Conservation (phyloP, 2,113 vertebrate genomes). For the Eira barbara region DNA sequence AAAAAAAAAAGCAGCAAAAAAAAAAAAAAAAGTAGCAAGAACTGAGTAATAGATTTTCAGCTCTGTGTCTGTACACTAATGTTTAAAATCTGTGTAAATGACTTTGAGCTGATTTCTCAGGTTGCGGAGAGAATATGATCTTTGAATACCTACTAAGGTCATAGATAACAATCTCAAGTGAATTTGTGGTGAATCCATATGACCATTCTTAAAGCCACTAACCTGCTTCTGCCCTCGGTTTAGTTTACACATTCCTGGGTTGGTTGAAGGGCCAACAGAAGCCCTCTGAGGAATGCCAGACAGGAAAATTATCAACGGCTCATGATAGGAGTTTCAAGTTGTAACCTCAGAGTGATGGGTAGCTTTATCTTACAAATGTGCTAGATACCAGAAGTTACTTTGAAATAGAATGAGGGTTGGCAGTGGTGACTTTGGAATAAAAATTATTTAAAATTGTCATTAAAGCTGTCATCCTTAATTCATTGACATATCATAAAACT, state of each 20-base stretch:
- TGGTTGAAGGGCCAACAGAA: not conserved
- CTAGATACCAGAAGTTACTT: not conserved
- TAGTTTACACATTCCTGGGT: not conserved
- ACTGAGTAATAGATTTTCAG: not conserved
- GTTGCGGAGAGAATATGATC: not conserved
- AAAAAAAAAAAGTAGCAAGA: not conserved
- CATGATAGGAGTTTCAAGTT: not conserved
- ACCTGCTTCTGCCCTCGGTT: not conserved
- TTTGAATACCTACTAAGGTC: not conserved
- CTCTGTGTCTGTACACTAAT: not conserved
- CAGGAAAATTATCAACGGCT: slow-evolving; percentile 21
- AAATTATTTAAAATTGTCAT: not conserved
- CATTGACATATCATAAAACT: not conserved
- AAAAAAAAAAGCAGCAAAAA: not conserved
- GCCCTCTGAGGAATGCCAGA: not conserved
- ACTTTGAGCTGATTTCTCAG: not conserved
- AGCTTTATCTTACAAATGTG: not conserved
- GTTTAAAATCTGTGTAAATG: not conserved
- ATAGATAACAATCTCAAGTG: slow-evolving; percentile 12
- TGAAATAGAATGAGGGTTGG: not conserved
- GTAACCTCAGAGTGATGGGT: not conserved
- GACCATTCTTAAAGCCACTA: not conserved
- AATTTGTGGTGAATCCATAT: not conserved
- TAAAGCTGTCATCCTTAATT: not conserved
- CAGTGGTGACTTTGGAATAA: not conserved